Percentiles rank a stretch among this genome's conserved stretches.
Conservation (phyloP, 2,113 vertebrate genomes). For the Tangachromis dhanisi region DNA sequence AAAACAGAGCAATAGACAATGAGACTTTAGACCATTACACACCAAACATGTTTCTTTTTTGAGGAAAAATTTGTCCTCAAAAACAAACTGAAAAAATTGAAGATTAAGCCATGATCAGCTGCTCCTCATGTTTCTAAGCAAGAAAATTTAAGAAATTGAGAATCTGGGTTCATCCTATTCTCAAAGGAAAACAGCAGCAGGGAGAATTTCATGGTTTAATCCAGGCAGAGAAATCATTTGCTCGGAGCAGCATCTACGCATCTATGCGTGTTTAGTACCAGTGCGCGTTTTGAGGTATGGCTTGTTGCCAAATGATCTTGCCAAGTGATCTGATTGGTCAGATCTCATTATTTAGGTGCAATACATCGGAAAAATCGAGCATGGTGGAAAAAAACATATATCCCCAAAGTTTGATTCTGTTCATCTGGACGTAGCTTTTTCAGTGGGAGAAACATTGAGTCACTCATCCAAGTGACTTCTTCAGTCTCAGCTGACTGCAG, state of each 20-base stretch:
- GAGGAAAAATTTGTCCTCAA: not conserved
- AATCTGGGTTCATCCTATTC: not conserved
- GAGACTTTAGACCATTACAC: not conserved
- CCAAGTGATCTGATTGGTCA: not conserved
- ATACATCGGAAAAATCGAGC: not conserved
- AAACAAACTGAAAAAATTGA: not conserved
- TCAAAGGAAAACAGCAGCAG: not conserved
- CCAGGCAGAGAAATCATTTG: not conserved
- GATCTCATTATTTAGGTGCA: not conserved
- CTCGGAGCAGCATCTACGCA: not conserved
- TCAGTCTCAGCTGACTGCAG: not conserved
- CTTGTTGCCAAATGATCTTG: not conserved
- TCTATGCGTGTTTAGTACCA: not conserved
- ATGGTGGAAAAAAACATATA: not conserved
- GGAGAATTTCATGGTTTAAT: not conserved
- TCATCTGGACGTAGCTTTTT: not conserved
- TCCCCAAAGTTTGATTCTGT: not conserved
- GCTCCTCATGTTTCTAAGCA: not conserved
- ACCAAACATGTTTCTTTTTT: not conserved
- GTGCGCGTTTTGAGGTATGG: rapidly evolving
- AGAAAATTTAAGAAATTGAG: not conserved
- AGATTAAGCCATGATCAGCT: not conserved
- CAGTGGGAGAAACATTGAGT: rapidly evolving
- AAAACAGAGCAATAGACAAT: not conserved
- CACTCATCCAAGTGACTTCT: not conserved